A percentile compares a stretch with the other conserved stretches of the same genome.
phyloP scores from a whole-genome alignment of 2,113 vertebrate species.

The Miniopterus natalensis region DNA sequence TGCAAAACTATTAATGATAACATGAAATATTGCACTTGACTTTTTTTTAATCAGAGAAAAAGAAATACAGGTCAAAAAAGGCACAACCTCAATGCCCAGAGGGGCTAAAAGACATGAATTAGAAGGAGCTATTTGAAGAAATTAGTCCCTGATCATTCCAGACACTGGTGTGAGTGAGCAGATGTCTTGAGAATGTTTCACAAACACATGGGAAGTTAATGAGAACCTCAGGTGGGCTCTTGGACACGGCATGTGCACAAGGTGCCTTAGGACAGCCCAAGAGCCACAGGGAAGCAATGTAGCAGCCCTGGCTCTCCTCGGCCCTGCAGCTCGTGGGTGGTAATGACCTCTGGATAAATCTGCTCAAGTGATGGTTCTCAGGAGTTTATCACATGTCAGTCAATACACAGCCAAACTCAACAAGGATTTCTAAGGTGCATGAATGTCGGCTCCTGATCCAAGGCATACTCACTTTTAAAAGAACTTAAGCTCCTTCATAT shows the following conservation, averaged over 20 bases:
- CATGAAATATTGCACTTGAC: background rate
- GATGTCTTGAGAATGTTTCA: background rate
- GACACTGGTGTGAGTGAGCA: background rate
- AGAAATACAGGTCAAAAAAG: background rate
- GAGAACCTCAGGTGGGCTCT: background rate
- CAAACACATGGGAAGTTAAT: background rate
- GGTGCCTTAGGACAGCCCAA: background rate
- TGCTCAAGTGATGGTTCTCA: background rate
- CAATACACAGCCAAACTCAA: background rate
- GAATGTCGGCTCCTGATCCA: background rate
- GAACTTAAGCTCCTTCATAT: background rate
- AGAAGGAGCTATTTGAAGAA: background rate
- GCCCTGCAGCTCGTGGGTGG: background rate
- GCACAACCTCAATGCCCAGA: rapidly evolving
- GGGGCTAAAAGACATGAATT: background rate
- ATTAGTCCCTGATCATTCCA: background rate
- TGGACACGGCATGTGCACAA: rapidly evolving
- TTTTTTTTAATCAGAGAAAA: background rate
- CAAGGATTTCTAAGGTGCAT: background rate
- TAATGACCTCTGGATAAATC: background rate
- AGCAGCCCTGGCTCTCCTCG: background rate
- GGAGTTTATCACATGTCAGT: background rate
- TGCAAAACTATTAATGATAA: background rate
- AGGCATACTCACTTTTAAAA: background rate
- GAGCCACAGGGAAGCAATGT: background rate